Evolutionary conservation across 92 coral and sea anemone species (phyloP).

Genomic region (Metridium senile): DNA sequence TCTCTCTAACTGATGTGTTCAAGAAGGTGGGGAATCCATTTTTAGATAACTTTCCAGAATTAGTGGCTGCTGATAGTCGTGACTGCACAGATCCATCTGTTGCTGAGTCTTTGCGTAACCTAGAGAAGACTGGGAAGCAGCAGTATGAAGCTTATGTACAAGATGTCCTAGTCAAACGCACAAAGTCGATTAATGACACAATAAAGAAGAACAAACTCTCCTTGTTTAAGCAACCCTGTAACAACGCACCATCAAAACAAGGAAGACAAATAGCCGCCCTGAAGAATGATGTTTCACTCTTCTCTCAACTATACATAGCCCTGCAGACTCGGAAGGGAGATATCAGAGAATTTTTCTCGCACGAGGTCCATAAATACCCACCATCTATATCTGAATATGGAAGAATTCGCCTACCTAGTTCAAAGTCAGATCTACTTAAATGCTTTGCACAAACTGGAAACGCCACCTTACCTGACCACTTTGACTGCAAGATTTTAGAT

Average conservation of each 20-base stretch:
- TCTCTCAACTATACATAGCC: constrained; percentile 56
- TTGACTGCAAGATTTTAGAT: constrained; percentile 47
- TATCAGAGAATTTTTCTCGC: constrained; percentile 50
- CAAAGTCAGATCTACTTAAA: constrained; percentile 55
- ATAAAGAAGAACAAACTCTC: constrained; percentile 64
- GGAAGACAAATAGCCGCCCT: constrained; percentile 46
- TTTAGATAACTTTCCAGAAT: constrained; percentile 61
- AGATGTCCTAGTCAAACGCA: constrained; percentile 44
- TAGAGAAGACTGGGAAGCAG: constrained; percentile 42
- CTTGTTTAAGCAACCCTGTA: constrained; percentile 35
- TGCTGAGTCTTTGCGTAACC: constrained; percentile 36
- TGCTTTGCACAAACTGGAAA: constrained; percentile 32
- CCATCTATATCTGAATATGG: constrained; percentile 49
- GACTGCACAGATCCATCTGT: constrained; percentile 52
- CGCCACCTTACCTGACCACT: not conserved
- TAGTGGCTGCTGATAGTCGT: constrained; percentile 55
- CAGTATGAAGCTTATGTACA: constrained; percentile 50
- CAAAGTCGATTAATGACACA: constrained; percentile 32
- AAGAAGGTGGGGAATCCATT: constrained; percentile 68
- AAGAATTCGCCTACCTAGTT: constrained; percentile 41
- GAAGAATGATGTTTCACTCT: constrained; percentile 46
- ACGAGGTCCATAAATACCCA: constrained; percentile 57
- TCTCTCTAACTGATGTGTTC: constrained; percentile 42
- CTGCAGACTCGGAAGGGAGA: constrained; percentile 54
- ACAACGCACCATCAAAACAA: constrained; percentile 42